Evolutionary conservation across 1,140 invertebrate genomes (phyloP).

Genomic region (Glossosoma conforme): DNA sequence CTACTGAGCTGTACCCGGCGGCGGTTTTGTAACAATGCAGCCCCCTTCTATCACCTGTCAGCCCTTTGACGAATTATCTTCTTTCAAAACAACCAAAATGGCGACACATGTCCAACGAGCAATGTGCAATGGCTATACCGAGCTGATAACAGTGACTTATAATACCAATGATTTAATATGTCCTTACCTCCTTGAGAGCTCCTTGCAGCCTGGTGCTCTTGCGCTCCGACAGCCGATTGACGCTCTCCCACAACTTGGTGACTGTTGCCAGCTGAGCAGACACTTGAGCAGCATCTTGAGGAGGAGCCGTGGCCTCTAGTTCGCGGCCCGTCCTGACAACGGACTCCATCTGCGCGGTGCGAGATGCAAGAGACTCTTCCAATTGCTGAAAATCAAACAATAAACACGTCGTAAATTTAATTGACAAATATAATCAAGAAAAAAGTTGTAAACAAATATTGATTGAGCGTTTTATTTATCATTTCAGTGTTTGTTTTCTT

Average conservation of each 20-base stretch:
- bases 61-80: no score
- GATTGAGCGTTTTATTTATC: not conserved
- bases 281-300: slow-evolving; percentile 75
- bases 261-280: slow-evolving; percentile 78
- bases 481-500: no score
- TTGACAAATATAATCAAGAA: no score
- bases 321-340: slow-evolving; percentile 87
- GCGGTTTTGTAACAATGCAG: no score
- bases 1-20: no score
- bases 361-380: slow-evolving; percentile 84
- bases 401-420: slow-evolving; percentile 1
- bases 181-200: slow-evolving; percentile 61
- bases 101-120: no score
- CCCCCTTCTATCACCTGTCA: no score
- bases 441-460: no score
- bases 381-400: slow-evolving; percentile 58
- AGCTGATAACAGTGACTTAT: no score
- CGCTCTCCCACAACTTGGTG: slow-evolving; percentile 79
- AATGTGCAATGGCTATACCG: no score
- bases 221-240: slow-evolving; percentile 69
- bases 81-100: no score
- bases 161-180: slow-evolving; percentile 37
- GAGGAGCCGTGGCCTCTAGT: slow-evolving; percentile 73
- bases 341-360: slow-evolving; percentile 82
- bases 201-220: slow-evolving; percentile 77